phyloP scores from a whole-genome alignment of 1,140 invertebrate genomes.

The Anagrus nilaparvatae region DNA sequence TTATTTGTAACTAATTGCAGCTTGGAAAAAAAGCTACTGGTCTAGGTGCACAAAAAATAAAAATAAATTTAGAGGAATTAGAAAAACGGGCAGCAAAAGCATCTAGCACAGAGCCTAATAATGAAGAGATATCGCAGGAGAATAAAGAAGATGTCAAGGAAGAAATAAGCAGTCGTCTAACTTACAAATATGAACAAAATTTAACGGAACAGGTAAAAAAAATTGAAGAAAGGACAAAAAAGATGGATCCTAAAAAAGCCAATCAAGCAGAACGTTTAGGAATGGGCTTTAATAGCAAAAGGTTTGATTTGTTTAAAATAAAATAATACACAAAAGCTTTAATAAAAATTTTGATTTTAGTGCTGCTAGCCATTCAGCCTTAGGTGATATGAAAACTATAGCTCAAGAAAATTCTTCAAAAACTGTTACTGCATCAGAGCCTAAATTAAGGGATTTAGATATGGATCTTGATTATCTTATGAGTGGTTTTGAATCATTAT shows the following conservation, averaged over 20 bases:
- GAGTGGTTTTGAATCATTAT: constrained; percentile 9
- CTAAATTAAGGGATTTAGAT: constrained; percentile 24
- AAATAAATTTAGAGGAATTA: constrained; percentile 90
- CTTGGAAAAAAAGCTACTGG: constrained; percentile 75
- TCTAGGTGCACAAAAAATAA: constrained; percentile 93
- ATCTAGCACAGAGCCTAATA: constrained; percentile 47
- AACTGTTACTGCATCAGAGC: constrained; percentile 27
- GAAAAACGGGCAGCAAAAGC: constrained; percentile 76
- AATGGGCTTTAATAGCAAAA: constrained; percentile 70
- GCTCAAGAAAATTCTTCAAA: constrained; percentile 59
- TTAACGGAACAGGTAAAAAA: constrained; percentile 66
- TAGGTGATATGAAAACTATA: constrained; percentile 87
- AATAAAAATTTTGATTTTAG: constrained; percentile 41
- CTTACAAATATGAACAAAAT: constrained; percentile 67
- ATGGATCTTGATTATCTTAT: constrained; percentile 21
- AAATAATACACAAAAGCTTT: neutral
- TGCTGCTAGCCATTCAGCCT: constrained; percentile 82
- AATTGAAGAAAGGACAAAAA: constrained; percentile 65
- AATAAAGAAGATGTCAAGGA: constrained; percentile 42
- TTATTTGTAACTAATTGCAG: constrained; percentile 36
- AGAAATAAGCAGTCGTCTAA: constrained; percentile 65
- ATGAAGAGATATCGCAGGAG: constrained; percentile 40
- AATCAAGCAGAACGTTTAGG: constrained; percentile 85
- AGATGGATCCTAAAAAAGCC: constrained; percentile 76
- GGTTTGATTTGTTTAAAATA: constrained; percentile 40